Conservation (phyloP, 2,113 vertebrate genomes). For the Alethe castanea region DNA sequence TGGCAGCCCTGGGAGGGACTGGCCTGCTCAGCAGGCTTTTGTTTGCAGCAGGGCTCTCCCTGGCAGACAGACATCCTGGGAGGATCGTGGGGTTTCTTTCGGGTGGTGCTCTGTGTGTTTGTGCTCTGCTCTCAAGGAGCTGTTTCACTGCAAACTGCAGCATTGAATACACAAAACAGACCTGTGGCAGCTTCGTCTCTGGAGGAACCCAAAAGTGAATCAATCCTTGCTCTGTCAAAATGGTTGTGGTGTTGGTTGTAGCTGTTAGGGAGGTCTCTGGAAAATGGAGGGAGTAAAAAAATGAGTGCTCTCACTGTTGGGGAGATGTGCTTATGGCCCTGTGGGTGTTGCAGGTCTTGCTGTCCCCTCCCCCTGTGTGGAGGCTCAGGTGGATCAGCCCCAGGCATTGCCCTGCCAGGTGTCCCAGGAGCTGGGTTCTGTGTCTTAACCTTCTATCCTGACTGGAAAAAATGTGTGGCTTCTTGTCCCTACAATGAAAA, state of each 20-base stretch:
- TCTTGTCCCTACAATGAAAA: background rate
- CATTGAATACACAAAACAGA: background rate
- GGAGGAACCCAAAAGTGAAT: background rate
- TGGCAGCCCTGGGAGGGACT: background rate
- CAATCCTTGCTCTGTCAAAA: background rate
- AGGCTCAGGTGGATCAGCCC: background rate
- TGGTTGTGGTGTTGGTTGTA: background rate
- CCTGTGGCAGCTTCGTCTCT: background rate
- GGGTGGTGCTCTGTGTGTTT: background rate
- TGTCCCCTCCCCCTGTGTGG: rapidly evolving
- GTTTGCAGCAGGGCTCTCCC: background rate
- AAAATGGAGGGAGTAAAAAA: background rate
- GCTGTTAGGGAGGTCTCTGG: background rate
- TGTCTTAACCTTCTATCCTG: background rate
- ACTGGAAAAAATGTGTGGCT: background rate
- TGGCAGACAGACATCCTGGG: background rate
- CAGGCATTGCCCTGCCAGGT: background rate
- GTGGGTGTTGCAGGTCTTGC: background rate
- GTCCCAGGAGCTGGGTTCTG: background rate
- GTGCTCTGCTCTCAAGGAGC: background rate
- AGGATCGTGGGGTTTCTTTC: rapidly evolving
- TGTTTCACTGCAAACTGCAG: background rate
- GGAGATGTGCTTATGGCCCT: background rate
- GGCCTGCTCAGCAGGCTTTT: background rate
- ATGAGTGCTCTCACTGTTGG: background rate